Evolutionary conservation across 2,113 vertebrate genomes (phyloP).

Genomic region (sheep (Ovis aries)): DNA sequence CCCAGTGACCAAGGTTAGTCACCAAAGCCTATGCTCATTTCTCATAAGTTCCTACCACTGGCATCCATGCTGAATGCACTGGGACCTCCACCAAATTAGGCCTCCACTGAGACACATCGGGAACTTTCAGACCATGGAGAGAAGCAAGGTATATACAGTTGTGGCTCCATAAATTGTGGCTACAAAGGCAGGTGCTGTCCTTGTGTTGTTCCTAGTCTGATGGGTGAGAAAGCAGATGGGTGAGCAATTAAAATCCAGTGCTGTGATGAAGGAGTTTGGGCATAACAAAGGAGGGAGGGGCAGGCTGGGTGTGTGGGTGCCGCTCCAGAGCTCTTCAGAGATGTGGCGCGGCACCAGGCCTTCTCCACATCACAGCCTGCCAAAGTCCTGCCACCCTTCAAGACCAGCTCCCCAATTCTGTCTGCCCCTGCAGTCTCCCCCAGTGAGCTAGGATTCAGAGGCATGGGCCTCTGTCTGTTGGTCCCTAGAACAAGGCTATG

Average conservation of each 20-base stretch:
- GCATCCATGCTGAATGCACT: background rate
- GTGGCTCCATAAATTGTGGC: background rate
- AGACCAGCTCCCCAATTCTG: background rate
- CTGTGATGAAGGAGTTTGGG: background rate
- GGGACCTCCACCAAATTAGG: background rate
- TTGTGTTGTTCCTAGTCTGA: background rate
- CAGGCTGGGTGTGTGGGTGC: background rate
- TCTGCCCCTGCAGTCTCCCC: background rate
- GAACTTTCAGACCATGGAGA: background rate
- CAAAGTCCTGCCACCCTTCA: background rate
- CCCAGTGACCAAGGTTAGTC: conserved; percentile 24
- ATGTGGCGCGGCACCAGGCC: background rate
- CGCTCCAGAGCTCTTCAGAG: background rate
- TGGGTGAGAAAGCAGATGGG: background rate
- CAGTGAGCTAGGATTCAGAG: background rate
- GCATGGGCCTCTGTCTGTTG: background rate
- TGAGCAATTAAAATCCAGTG: background rate
- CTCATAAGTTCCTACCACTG: conserved; percentile 14
- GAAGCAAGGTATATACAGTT: background rate
- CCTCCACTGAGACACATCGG: background rate
- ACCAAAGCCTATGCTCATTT: background rate
- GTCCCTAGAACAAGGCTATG: background rate
- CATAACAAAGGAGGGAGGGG: background rate
- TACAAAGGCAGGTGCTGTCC: background rate
- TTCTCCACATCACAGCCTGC: background rate